These are phyloP conservation scores for Clavelina lepadiformis DNA, from an alignment of 23 tunicate species.

Conservation along the genomic window DNA sequence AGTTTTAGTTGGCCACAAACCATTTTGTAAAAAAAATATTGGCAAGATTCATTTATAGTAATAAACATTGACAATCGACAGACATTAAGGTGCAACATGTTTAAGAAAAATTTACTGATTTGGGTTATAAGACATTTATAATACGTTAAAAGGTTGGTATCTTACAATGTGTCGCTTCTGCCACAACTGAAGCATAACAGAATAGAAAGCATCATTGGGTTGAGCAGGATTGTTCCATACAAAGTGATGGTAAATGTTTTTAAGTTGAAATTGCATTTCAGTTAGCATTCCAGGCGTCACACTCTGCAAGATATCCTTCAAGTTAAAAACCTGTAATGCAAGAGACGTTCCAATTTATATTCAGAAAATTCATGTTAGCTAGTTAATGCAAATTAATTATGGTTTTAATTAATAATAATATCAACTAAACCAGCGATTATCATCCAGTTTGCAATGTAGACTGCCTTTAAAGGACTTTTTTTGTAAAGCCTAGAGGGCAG, in stretches of 20 bases:
- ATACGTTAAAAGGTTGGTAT: conserved; percentile 25
- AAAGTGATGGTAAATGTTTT: conserved; percentile 41
- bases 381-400: neutral
- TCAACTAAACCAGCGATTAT: too few species aligned
- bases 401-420: too few species aligned
- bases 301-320: conserved; percentile 33
- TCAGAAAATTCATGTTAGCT: neutral
- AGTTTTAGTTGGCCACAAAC: too few species aligned
- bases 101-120: too few species aligned
- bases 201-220: conserved; percentile 71
- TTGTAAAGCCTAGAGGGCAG: too few species aligned
- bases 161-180: conserved; percentile 46
- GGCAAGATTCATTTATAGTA: too few species aligned
- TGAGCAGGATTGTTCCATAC: conserved; percentile 68
- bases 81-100: too few species aligned
- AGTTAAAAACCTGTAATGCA: conserved; percentile 24
- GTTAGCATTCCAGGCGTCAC: conserved; percentile 5
- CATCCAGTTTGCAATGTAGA: too few species aligned
- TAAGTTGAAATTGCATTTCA: conserved; percentile 48
- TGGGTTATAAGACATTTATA: too few species aligned
- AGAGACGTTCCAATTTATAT: neutral
- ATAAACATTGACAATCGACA: too few species aligned
- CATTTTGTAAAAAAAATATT: too few species aligned
- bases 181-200: conserved; percentile 84
- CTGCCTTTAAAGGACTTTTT: too few species aligned